A percentile compares a stretch with the other conserved stretches of the same genome.
Conservation (phyloP, 2,113 vertebrate species). For the Gopherus flavomarginatus region DNA sequence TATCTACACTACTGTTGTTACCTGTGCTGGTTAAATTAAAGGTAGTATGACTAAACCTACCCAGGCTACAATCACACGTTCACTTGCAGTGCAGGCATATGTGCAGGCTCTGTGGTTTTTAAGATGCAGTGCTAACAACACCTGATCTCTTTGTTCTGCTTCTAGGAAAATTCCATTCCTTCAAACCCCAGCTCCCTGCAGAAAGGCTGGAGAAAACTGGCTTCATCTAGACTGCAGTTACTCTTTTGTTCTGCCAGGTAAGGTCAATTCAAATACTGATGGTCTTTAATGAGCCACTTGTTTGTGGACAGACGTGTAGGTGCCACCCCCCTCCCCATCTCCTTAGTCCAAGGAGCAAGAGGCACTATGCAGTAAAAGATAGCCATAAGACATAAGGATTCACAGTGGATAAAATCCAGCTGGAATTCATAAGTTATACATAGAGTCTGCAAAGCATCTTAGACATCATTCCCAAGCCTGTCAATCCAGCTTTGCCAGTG, state of each 20-base stretch:
- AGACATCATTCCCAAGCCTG: background rate
- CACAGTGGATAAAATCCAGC: background rate
- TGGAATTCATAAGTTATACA: background rate
- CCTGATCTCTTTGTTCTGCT: background rate
- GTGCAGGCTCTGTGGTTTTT: background rate
- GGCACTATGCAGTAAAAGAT: background rate
- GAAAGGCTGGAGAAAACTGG: background rate
- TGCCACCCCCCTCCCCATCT: background rate
- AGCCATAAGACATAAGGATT: background rate
- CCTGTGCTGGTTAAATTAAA: background rate
- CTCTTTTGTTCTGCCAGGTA: background rate
- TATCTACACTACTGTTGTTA: background rate
- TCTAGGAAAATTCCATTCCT: background rate
- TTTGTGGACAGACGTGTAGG: background rate
- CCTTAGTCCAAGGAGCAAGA: background rate
- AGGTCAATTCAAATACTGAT: background rate
- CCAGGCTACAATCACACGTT: background rate
- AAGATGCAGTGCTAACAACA: background rate
- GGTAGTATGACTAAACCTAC: background rate
- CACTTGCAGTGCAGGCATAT: background rate
- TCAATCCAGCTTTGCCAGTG: fast-evolving
- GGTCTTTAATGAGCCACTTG: background rate
- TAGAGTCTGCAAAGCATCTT: background rate
- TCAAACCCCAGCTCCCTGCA: background rate
- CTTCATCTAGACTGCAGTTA: background rate